Base-by-base conservation (phyloP, 1,140 invertebrate genomes). In the Cherax destructor region DNA sequence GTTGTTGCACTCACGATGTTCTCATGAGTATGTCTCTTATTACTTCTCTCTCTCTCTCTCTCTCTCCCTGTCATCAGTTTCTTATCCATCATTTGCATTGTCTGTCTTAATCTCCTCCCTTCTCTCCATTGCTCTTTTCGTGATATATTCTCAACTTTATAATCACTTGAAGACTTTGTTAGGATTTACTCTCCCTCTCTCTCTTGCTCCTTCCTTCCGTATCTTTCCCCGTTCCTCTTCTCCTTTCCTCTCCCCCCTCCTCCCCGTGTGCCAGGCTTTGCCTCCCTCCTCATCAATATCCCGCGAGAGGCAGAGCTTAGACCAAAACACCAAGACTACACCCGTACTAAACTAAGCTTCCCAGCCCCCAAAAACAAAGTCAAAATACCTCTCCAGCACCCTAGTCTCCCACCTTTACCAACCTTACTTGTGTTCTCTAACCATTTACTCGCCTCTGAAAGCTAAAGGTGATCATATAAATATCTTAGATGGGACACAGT, bases 401-500 rank as follows among this genome's bases (percentile, higher is more conserved):
- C 50, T 83, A 61, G 69, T 30, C 69, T 79, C 41, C 13, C 78
- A 61, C 85, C 78, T 87, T 83, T 74, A 76, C 47, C 30, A 78
- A 61, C n/a, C 18, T 24, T 52, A 76, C 87, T 56, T 74, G 50
- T 83, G 80, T 74, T 83, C 74, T 30, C 16, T 56, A 18, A 52
- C 21, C 61, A 83, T 52, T 89, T 72, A 30, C 76, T 69, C 47
- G 30, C 65, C 61, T 56, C 78, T 72, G 56, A 76, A 74, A 89
- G 65, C 47, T 47, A 83, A 89, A 52, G 61, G 69, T 56, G 61
- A 52, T 83, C 87, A 83, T 83, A 81, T 83, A 91, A 91, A 85
- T 85, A 79, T 91, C 89, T 91, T 85, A 85, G 89, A 91, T 79
- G 47, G 76, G 72, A 85, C 80, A 78, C 77, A 77, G 49, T 85